Evolutionary conservation across 2,797 vertebrate genomes (phyloP), one percentile per base, ranked within the genome.

Genomic region (Eutrigla gurnardus): DNA sequence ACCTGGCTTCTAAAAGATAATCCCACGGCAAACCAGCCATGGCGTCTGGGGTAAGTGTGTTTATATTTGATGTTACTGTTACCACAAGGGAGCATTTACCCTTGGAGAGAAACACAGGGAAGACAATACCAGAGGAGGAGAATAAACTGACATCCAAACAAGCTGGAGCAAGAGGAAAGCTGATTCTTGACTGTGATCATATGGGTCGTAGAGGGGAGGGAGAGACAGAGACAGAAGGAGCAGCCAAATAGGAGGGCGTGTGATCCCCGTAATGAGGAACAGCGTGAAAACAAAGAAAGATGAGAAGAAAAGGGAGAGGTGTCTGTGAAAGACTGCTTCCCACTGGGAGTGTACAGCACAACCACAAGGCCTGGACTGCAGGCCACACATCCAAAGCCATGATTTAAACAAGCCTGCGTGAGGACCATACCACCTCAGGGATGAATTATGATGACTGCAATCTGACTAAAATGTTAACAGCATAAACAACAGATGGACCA

Each of bases 401-500:
- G 53, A 55, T 54, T 64, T 65, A n/a, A 75, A 58, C 54, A 25
- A 25, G 74, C 32, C 43, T 80, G 35, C 55, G 70, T 54, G 82
- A 60, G 58, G 47, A 68, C 67, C 77, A 77, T 60, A 66, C 61
- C 73, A 49, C 74, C 69, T 67, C n/a, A 1, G 40, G 45, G 52
- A 79, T 88, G 71, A 86, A 77, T 78, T 81, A 88, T 73, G 63
- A 52, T 32, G 64, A 53, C n/a, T 57, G 71, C 73, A 84, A 80
- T 81, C 66, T 60, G 75, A 79, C 78, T 78, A 74, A 87, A 82
- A 87, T 77, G 61, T 65, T 78, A 79, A 82, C 67, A 77, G 53
- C 9, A 69, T 78, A 76, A 80, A 87, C 78, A 83, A 82, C 35
- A 32, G 57, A 2, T 74, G 61, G 67, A 75, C 82, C 71, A 84